Base-by-base conservation (phyloP, 2,797 vertebrate species). In the Sternotherus odoratus region DNA sequence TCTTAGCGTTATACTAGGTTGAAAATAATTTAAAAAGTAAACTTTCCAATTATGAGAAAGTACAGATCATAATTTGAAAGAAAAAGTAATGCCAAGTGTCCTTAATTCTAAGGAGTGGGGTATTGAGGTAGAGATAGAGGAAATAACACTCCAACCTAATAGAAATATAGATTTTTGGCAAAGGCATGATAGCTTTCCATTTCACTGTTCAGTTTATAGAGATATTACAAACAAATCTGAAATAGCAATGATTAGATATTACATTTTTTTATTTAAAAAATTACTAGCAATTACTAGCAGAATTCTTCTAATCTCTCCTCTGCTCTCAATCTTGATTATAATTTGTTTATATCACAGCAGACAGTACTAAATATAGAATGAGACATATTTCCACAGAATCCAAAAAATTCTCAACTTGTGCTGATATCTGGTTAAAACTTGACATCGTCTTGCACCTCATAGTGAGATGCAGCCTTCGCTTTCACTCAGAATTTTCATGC, bases 181-280 rank as follows among this genome's bases (percentile, higher is more conserved):
- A 80, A 66, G 33, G 30, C 17, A 66, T n/a, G 60, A 33, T 7
- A 36, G 60, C 36, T 66, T n/a, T 36, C 39, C 91, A 12, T 89
- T 84, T 26, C 4, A 12, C 46, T 46, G 1, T 48, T 66, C 49
- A 24, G 2, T 75, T 7, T 36, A 3, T 83, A 4, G 16, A 12
- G 9, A 57, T 15, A 23, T 15, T 12, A 53, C 30, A 69, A 69
- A 83, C 4, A 28, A 46, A 2, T 83, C 1, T 36, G 57, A 48
- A 10, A 74, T 57, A 30, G 56, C 56, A 57, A 28, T 57, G 56
- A 57, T 57, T 30, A 56, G 54, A 28, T 56, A 26, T 43, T 43
- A 5, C 43, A 43, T 43, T 43, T 92, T 87, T 28, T 88, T 23
- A 46, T 56, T 88, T 12, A 82, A 51, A 43, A 48, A 88, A n/a